These are phyloP conservation scores for Alviniconcha marisindica DNA, from an alignment of 1,140 invertebrate genomes.

Conservation along the genomic window DNA sequence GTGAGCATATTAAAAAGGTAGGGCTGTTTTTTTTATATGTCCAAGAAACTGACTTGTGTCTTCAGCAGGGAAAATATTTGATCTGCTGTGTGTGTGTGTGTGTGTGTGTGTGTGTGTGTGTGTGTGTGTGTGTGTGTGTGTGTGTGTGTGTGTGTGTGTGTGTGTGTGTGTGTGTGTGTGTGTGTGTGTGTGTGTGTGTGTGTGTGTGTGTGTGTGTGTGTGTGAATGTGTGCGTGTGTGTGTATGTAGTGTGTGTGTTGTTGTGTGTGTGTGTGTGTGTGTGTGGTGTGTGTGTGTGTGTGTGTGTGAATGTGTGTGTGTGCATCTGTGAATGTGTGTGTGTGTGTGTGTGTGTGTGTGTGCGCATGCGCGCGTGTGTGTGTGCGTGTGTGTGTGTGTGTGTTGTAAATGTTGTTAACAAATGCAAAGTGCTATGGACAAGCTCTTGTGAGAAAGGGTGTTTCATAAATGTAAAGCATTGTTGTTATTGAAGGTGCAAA, in stretches of 20 bases:
- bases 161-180: conserved; percentile 13
- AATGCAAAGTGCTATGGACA: too few species aligned
- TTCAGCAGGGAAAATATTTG: neutral
- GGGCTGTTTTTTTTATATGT: too few species aligned
- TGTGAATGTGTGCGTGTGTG: neutral
- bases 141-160: conserved; percentile 26
- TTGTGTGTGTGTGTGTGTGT: neutral
- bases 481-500: too few species aligned
- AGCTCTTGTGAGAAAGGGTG: too few species aligned
- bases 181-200: conserved; percentile 9
- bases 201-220: neutral
- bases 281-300: neutral
- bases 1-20: too few species aligned
- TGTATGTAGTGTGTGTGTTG: neutral
- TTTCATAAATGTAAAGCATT: too few species aligned
- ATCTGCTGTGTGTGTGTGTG: neutral
- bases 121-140: neutral
- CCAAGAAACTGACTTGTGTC: too few species aligned
- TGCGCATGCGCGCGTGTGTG: neutral
- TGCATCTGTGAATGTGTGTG: neutral
- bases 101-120: neutral
- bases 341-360: neutral
- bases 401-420: too few species aligned
- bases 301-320: neutral
- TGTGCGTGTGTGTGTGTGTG: neutral